Evolutionary conservation across 2,113 vertebrate genomes (phyloP).

Genomic region (Epinephelus cyanopodus): DNA sequence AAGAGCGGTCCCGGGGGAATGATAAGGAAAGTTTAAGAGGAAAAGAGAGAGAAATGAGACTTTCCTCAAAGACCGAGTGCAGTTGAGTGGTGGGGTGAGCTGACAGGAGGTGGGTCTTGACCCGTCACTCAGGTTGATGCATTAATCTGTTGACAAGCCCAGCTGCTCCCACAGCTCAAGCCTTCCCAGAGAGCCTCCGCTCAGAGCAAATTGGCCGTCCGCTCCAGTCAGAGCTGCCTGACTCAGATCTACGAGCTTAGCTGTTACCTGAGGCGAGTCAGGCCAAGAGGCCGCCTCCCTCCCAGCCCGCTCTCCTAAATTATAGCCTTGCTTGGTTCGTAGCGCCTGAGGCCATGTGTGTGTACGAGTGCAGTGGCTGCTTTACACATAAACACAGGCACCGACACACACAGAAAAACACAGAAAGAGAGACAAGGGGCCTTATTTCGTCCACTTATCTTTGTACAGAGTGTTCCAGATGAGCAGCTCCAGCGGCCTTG

Average conservation of each 20-base stretch:
- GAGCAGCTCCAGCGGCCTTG: conserved; percentile 65
- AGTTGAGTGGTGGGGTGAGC: conserved; percentile 30
- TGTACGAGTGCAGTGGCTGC: conserved; percentile 39
- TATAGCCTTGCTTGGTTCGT: conserved; percentile 69
- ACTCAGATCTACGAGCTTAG: conserved; percentile 75
- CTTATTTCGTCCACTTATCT: conserved; percentile 69
- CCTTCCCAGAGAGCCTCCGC: conserved; percentile 53
- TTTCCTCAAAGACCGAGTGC: conserved; percentile 27
- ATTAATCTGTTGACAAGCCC: conserved; percentile 82
- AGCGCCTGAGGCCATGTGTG: conserved; percentile 67
- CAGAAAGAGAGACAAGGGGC: conserved; percentile 15
- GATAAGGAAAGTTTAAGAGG: conserved; percentile 30
- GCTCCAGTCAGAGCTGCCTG: conserved; percentile 71
- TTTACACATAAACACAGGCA: conserved; percentile 71
- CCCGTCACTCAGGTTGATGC: conserved; percentile 80
- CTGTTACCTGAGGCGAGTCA: conserved; percentile 80
- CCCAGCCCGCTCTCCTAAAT: conserved; percentile 70
- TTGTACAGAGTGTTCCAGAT: conserved; percentile 73
- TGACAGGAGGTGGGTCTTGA: conserved; percentile 65
- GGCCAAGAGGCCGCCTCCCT: conserved; percentile 66
- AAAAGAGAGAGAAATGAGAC: conserved; percentile 34
- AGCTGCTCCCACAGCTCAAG: conserved; percentile 78
- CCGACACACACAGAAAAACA: conserved; percentile 48
- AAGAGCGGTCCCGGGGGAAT: conserved; percentile 41
- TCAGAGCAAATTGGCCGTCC: conserved; percentile 76